phyloP scores from a whole-genome alignment of 2,888 invertebrate species.

The Iphiclides podalirius region DNA sequence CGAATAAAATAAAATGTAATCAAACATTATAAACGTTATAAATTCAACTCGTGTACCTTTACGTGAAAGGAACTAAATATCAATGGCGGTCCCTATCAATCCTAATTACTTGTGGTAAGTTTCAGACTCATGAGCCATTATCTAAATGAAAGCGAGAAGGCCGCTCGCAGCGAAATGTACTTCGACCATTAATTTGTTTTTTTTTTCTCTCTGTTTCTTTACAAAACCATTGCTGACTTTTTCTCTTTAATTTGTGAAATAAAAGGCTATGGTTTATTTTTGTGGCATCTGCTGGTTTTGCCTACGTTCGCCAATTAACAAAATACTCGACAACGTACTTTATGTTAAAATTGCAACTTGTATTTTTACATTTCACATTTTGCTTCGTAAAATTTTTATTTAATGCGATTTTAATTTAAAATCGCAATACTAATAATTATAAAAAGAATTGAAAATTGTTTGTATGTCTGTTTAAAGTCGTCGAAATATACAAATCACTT shows the following conservation, averaged over 20 bases:
- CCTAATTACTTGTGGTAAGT: constrained; percentile 57
- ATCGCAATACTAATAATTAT: no score
- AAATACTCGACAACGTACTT: constrained; percentile 14
- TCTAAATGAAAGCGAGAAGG: constrained; percentile 54
- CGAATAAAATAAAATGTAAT: no score
- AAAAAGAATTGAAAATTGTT: no score
- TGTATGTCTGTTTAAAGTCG: no score
- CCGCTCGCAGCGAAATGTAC: constrained; percentile 25
- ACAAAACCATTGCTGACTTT: constrained; percentile 25
- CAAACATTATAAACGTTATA: no score
- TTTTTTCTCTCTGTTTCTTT: constrained; percentile 16
- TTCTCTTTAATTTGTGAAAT: constrained; percentile 21
- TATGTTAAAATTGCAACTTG: constrained; percentile 9
- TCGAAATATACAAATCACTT: no score
- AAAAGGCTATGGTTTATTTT: constrained; percentile 18
- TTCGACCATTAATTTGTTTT: constrained; percentile 37
- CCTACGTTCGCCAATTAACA: constrained; percentile 16
- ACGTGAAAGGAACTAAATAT: constrained; percentile 35
- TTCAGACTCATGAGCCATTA: constrained; percentile 54
- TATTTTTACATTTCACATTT: constrained; percentile 4
- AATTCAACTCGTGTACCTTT: neutral
- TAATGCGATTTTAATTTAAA: neutral
- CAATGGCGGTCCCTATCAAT: constrained; percentile 52
- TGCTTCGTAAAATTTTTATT: neutral
- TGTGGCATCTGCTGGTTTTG: constrained; percentile 13